These are phyloP conservation scores for Cistogaster globosa DNA, from an alignment of 2,888 invertebrate genomes.

Conservation along the genomic window DNA sequence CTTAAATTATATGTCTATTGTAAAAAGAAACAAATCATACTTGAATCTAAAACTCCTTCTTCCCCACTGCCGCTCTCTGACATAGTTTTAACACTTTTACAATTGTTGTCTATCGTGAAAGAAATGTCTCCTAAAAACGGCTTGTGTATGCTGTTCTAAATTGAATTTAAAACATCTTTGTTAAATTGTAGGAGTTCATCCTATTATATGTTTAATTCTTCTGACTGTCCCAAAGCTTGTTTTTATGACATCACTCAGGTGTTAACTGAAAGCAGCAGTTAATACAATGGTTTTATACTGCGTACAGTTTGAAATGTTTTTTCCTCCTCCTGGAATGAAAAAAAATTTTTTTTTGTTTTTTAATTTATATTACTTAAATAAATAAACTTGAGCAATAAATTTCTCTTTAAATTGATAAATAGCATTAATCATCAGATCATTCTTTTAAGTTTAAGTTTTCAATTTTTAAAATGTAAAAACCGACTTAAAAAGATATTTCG, in stretches of 20 bases:
- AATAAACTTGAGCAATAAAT: too few species aligned
- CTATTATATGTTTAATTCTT: neutral
- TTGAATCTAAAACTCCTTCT: constrained; percentile 91
- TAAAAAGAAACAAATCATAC: constrained; percentile 84
- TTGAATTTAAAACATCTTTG: constrained; percentile 30
- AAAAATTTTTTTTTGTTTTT: neutral
- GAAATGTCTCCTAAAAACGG: constrained; percentile 31
- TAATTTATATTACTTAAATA: too few species aligned
- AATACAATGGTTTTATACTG: constrained; percentile 21
- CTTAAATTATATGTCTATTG: neutral
- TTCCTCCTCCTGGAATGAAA: constrained; percentile 27
- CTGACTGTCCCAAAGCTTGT: neutral
- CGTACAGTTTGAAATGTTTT: constrained; percentile 6
- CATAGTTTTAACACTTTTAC: constrained; percentile 79
- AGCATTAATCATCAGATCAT: too few species aligned
- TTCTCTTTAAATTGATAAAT: too few species aligned
- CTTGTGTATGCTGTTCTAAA: neutral
- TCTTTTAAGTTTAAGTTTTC: too few species aligned
- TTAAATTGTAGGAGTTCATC: constrained; percentile 27
- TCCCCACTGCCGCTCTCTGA: constrained; percentile 92
- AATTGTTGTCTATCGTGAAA: constrained; percentile 14
- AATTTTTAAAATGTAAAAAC: too few species aligned
- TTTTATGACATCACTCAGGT: neutral
- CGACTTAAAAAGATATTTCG: too few species aligned
- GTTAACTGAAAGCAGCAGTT: constrained; percentile 16